Evolutionary conservation across 2,113 vertebrate species (phyloP).

Genomic region (Jaculus jaculus): DNA sequence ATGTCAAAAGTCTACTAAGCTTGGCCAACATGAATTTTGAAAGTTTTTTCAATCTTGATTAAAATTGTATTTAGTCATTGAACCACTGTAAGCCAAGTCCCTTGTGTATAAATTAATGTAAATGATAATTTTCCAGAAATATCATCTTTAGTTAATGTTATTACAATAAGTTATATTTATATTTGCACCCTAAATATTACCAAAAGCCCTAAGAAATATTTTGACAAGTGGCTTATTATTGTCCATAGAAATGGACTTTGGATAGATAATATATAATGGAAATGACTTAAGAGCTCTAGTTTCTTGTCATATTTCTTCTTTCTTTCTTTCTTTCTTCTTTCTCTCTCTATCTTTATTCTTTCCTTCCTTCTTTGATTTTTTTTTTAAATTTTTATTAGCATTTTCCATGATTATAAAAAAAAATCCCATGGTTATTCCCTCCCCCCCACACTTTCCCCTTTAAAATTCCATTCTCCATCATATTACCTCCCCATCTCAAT

Average conservation of each 20-base stretch:
- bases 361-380: too few species aligned
- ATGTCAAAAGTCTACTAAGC: background rate
- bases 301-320: too few species aligned
- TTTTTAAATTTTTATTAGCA: too few species aligned
- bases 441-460: too few species aligned
- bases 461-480: too few species aligned
- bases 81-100: background rate
- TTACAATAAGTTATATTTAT: background rate
- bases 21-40: background rate
- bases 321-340: background rate
- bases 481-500: too few species aligned
- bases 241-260: background rate
- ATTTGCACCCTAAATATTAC: background rate
- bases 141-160: background rate
- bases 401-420: too few species aligned
- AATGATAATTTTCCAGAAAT: conserved; percentile 8
- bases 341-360: too few species aligned
- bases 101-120: conserved; percentile 10
- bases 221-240: conserved; percentile 8
- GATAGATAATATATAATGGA: background rate
- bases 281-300: background rate
- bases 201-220: background rate
- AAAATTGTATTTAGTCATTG: background rate
- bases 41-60: background rate
- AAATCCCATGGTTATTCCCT: too few species aligned